Evolutionary conservation across 2,113 vertebrate genomes (phyloP).

Genomic region (Deroptyus accipitrinus): DNA sequence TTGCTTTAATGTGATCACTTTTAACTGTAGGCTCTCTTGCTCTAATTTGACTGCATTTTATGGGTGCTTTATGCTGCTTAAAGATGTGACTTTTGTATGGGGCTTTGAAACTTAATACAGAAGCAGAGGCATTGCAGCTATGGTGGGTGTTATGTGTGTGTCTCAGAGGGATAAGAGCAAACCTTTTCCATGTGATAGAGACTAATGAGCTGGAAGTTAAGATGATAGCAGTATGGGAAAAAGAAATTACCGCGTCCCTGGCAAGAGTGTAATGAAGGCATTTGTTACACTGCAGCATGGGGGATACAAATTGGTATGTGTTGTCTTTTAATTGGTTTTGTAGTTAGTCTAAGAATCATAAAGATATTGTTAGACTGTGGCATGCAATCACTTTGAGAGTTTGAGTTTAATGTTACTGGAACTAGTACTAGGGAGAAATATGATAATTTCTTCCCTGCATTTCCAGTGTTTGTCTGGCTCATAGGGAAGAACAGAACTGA

Average conservation of each 20-base stretch:
- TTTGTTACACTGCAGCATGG: neutral
- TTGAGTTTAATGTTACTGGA: neutral
- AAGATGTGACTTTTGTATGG: neutral
- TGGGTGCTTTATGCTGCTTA: neutral
- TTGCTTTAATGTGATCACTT: neutral
- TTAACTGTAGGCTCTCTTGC: neutral
- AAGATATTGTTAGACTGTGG: neutral
- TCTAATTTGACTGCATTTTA: neutral
- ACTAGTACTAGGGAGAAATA: neutral
- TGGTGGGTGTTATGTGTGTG: neutral
- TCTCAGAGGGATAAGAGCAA: neutral
- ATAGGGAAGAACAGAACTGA: neutral
- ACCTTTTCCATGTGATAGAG: neutral
- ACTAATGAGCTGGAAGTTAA: slow-evolving; percentile 3
- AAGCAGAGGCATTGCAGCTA: neutral
- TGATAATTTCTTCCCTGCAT: neutral
- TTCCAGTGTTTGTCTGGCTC: neutral
- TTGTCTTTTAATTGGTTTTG: neutral
- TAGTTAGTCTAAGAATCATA: neutral
- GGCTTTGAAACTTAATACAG: slow-evolving; percentile 24
- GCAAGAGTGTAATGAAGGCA: neutral
- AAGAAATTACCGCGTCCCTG: neutral
- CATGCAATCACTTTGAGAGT: neutral
- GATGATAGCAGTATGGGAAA: neutral
- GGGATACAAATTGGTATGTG: neutral